Percentiles rank a stretch among this genome's conserved stretches.
Evolutionary conservation across 2,113 vertebrate genomes (phyloP).

Genomic region (Bombycilla garrulus): DNA sequence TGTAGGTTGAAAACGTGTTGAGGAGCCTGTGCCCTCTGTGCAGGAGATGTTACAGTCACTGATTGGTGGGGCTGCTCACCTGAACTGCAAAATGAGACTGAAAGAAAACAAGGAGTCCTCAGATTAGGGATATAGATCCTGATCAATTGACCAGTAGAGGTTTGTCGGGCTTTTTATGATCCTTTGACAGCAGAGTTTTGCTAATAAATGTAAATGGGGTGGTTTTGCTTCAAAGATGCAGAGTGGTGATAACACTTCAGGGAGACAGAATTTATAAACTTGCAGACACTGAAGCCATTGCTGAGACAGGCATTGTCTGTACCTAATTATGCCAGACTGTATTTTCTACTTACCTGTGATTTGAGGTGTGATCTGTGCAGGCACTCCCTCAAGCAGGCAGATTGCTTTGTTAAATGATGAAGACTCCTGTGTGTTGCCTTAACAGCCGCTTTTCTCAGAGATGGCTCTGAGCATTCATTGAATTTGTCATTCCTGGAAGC

Average conservation of each 20-base stretch:
- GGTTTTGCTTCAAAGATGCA: conserved; percentile 11
- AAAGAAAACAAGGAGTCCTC: conserved; percentile 18
- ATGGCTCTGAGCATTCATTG: neutral
- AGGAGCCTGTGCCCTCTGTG: neutral
- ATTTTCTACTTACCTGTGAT: conserved; percentile 8
- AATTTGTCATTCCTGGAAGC: conserved; percentile 18
- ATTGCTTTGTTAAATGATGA: neutral
- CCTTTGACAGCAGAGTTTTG: conserved; percentile 64
- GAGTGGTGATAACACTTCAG: conserved; percentile 21
- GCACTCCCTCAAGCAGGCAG: neutral
- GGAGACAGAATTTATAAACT: conserved; percentile 13
- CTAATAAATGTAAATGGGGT: conserved; percentile 55
- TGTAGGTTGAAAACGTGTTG: neutral
- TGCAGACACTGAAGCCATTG: conserved; percentile 62
- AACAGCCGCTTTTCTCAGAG: conserved; percentile 43
- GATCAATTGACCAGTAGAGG: conserved; percentile 54
- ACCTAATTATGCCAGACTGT: neutral
- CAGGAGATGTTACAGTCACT: neutral
- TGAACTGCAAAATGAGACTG: neutral
- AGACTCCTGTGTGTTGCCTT: neutral
- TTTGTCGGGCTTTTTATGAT: conserved; percentile 57
- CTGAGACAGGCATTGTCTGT: conserved; percentile 57
- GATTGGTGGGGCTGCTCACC: neutral
- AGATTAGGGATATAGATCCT: conserved; percentile 22
- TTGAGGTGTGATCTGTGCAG: neutral